Base-by-base conservation (phyloP, 92 coral and sea anemone genomes). In the Scolanthus callimorphus region DNA sequence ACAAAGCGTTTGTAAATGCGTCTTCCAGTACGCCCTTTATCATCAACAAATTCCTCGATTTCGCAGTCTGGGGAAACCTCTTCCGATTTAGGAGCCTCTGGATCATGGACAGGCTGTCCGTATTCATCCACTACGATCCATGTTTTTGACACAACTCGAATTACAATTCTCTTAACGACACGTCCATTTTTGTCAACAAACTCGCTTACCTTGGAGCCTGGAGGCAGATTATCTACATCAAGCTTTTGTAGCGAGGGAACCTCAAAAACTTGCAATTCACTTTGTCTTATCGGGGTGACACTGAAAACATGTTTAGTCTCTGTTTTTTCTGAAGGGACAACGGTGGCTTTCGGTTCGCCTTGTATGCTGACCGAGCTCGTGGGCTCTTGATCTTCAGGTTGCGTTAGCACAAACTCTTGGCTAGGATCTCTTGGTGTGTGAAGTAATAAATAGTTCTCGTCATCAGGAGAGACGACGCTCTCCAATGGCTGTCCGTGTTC, bases 231-330 rank as follows among this genome's bases (percentile, higher is more conserved):
- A 15, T 34, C 41, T 6, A 34, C 41, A 6, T 34, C 23, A 21
- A 20, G 4, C 27, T 39, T 30, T 10, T 54, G 75, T 28, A 25
- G 27, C 20, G 57, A 11, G 28, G 87, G 64, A 47, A 63, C 73
- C 28, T 17, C 66, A 29, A 79, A 79, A 31, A 64, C 63, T 17
- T 67, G 65, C 20, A 67, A 55, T 25, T 67, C 85, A 49, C 70
- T 77, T 70, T 62, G 76, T 60, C 67, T 82, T 17, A 81, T 79
- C 3, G 89, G 55, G 51, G 84, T 76, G 49, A 86, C 70, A 74
- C 74, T 86, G 57, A 86, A 86, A 22, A 43, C 56, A 27, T 46
- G 17, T 46, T 11, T 20, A 29, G 61, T 47, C 2, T 29, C 17
- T 11, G 49, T 11, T 15, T 34, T 27, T 17, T 45, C 54, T 22